Evolutionary conservation across 2,888 invertebrate genomes (phyloP).

Genomic region (Anoncus sp.): DNA sequence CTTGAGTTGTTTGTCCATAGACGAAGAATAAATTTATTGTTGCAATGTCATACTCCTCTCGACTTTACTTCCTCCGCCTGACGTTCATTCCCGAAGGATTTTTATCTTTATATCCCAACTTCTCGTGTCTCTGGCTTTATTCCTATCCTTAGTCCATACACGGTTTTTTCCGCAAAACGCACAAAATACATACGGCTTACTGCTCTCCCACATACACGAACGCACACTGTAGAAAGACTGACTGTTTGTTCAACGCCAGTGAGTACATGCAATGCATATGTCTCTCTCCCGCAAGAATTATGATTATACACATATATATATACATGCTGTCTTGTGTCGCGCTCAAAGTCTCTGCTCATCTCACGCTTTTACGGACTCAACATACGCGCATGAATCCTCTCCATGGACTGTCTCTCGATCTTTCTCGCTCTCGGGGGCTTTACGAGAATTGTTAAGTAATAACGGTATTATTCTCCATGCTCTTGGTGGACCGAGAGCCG

Average conservation of each 20-base stretch:
- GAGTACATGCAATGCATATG: constrained; percentile 45
- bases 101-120: constrained; percentile 39
- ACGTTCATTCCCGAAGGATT: constrained; percentile 41
- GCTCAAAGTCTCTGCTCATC: constrained; percentile 20
- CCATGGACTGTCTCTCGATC: constrained; percentile 29
- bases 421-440: constrained; percentile 61
- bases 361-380: constrained; percentile 27
- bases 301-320: constrained; percentile 49
- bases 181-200: constrained; percentile 26
- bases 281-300: constrained; percentile 69
- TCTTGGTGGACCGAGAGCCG: constrained; percentile 49
- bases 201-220: constrained; percentile 37
- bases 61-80: constrained; percentile 49
- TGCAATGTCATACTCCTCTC: constrained; percentile 51
- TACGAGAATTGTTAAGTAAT: constrained; percentile 73
- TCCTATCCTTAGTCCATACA: constrained; percentile 8
- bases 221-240: constrained; percentile 10
- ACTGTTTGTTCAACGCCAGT: constrained; percentile 28
- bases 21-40: constrained; percentile 57
- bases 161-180: constrained; percentile 14
- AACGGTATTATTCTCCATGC: constrained; percentile 67
- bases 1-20: constrained; percentile 59
- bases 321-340: constrained; percentile 18
- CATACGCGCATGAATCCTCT: constrained; percentile 32
- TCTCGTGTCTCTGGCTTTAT: constrained; percentile 25